A percentile compares a stretch with the other conserved stretches of the same genome.
Evolutionary conservation across 2,888 invertebrate species (phyloP).

Genomic region (Loripinus fragilis): DNA sequence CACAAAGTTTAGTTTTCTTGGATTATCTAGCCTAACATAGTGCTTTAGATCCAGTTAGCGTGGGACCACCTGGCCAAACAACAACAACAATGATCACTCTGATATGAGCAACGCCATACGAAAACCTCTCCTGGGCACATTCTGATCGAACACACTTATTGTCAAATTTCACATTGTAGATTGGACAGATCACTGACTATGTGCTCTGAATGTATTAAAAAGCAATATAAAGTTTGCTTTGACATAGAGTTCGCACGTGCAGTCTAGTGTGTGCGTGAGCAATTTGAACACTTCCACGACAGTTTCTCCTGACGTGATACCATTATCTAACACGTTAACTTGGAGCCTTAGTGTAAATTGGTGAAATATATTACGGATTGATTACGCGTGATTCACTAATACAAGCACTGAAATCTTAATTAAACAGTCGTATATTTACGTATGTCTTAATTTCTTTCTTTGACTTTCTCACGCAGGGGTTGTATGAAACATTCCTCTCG

Average conservation of each 20-base stretch:
- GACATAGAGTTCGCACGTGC: too few relatives aligned
- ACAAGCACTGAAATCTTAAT: slow-evolving; percentile 49
- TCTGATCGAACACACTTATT: too few relatives aligned
- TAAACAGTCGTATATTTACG: slow-evolving; percentile 56
- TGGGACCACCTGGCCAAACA: slow-evolving; percentile 53
- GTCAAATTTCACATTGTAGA: too few relatives aligned
- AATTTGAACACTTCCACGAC: too few relatives aligned
- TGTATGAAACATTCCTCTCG: slow-evolving; percentile 46
- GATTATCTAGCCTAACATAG: slow-evolving; percentile 44
- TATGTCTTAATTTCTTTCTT: slow-evolving; percentile 55
- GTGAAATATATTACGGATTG: slow-evolving; percentile 42
- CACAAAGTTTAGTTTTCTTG: slow-evolving; percentile 29
- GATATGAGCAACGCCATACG: too few relatives aligned
- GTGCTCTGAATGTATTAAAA: too few relatives aligned
- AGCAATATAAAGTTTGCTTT: too few relatives aligned
- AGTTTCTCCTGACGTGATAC: slow-evolving; percentile 10
- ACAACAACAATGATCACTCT: neutral
- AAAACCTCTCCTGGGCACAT: too few relatives aligned
- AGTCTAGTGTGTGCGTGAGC: too few relatives aligned
- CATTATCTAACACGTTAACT: slow-evolving; percentile 16
- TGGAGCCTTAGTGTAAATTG: slow-evolving; percentile 24
- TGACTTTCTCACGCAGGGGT: slow-evolving; percentile 43
- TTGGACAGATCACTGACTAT: too few relatives aligned
- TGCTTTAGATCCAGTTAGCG: slow-evolving; percentile 27
- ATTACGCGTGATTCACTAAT: slow-evolving; percentile 45